A percentile compares a stretch with the other conserved stretches of the same genome.
phyloP scores from a whole-genome alignment of 2,888 invertebrate species.

The Anaspis maculata region DNA sequence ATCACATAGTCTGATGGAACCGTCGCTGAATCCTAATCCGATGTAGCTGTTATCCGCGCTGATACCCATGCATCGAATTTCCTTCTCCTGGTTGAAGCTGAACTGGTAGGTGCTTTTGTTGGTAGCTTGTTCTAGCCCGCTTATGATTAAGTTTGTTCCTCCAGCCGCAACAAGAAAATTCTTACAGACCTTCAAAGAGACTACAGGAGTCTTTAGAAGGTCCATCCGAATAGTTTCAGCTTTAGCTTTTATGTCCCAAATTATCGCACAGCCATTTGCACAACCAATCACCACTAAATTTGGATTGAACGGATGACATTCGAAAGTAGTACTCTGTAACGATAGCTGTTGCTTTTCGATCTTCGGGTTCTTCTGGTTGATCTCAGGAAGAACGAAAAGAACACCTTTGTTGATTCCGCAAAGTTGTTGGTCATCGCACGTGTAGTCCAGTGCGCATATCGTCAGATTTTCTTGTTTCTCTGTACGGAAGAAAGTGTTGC shows the following conservation, averaged over 20 bases:
- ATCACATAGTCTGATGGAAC: constrained; percentile 31
- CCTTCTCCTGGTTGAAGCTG: constrained; percentile 22
- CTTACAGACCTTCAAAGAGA: constrained; percentile 26
- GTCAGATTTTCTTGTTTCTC: no score
- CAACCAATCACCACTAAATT: constrained; percentile 26
- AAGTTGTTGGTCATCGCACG: constrained; percentile 24
- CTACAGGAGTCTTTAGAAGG: constrained; percentile 20
- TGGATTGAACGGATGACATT: constrained; percentile 25
- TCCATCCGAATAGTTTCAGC: no score
- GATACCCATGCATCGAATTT: constrained; percentile 29
- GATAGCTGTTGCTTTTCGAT: constrained; percentile 16
- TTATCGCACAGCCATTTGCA: constrained; percentile 24
- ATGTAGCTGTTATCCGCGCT: constrained; percentile 26
- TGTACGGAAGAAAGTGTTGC: no score
- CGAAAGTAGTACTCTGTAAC: constrained; percentile 12
- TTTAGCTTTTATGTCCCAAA: constrained; percentile 29
- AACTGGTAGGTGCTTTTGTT: constrained; percentile 27
- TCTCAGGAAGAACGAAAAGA: constrained; percentile 15
- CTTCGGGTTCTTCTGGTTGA: constrained; percentile 8
- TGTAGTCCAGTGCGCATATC: constrained; percentile 27
- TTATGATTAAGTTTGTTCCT: constrained; percentile 31
- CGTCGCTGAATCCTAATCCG: constrained; percentile 30
- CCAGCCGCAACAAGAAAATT: constrained; percentile 28
- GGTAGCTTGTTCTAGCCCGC: constrained; percentile 24
- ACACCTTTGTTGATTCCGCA: constrained; percentile 20